Evolutionary conservation across 2,888 invertebrate genomes (phyloP), one percentile per base, ranked within the genome.

Genomic region (Platycnemis pennipes): DNA sequence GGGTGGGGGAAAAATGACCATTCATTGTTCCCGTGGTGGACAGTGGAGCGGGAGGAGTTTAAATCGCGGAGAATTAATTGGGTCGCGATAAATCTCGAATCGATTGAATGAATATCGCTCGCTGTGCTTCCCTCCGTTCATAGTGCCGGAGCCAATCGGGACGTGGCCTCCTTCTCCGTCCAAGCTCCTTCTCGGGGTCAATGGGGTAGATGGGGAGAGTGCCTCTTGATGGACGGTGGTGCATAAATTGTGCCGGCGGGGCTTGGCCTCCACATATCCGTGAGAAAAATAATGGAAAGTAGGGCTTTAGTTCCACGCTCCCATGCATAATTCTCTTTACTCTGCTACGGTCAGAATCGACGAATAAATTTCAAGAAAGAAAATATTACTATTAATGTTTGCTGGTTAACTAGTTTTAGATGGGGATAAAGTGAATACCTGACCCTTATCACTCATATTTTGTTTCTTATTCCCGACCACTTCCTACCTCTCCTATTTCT

Each of bases 31-130:
- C 26, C 87, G 45, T 22, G 42, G 87, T 2, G 46, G n/a, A 87
- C 87, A 46, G 45, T 56, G 91, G 77, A 37, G 42, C 56, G 16
- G 56, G 19, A 3, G 91, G 56, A 91, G 89, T 46, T 87, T 87
- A 44, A 46, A 46, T 63, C n/a, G 91, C 16, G 42, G 19, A 69
- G 56, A 91, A 91, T 91, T 91, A 91, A 91, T 91, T 69, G 91
- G 91, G 63, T 69, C 16, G 91, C 63, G 91, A 91, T 91, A 91
- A 91, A 91, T 91, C 91, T 91, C 91, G 91, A 91, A 91, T 89
- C 89, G 89, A 89, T 89, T n/a, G 91, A 45, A 69, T 69, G 69
- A 91, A 91, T 69, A 91, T 91, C 45, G 91, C 45, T 11, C 45
- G 22, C 77, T 45, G 91, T 91, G 19, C 26, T 42, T n/a, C n/a